Conservation (phyloP, 2,797 vertebrate species). For the Lacerta viridis region DNA sequence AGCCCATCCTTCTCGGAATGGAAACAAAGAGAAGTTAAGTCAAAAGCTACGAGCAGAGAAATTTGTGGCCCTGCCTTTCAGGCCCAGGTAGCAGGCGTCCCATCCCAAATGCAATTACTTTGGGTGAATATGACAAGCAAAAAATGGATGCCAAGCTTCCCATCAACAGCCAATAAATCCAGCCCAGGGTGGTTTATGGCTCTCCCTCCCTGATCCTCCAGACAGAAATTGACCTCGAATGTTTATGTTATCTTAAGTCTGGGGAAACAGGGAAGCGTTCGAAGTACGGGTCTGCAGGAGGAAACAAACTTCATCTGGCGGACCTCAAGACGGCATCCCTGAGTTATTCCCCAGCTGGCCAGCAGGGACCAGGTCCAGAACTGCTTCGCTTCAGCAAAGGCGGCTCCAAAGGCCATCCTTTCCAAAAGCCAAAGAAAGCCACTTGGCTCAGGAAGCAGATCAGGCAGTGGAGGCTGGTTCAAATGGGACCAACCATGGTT, state of each 20-base stretch:
- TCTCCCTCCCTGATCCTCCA: not conserved
- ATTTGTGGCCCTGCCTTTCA: not conserved
- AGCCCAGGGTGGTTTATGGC: not conserved
- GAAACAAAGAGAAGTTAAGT: not conserved
- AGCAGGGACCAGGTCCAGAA: not conserved
- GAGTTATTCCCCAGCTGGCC: not conserved
- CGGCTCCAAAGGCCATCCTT: not conserved
- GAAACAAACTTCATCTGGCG: not conserved
- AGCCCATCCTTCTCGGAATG: not conserved
- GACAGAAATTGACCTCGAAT: not conserved
- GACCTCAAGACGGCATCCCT: not conserved
- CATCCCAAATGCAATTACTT: slow-evolving; percentile 19
- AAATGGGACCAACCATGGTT: no score
- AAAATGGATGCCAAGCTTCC: not conserved
- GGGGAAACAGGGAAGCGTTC: not conserved
- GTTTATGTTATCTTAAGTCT: not conserved
- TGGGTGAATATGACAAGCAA: slow-evolving; percentile 12
- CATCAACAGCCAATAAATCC: slow-evolving; percentile 25
- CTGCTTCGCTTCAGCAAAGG: no score
- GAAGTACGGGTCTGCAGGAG: not conserved
- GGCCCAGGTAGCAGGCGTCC: not conserved
- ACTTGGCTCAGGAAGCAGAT: no score
- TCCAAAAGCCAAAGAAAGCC: no score
- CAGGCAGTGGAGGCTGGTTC: no score
- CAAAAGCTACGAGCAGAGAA: not conserved